Evolutionary conservation across 2,888 invertebrate genomes (phyloP), one percentile per base, ranked within the genome.

Genomic region (Apotomis turbidana): DNA sequence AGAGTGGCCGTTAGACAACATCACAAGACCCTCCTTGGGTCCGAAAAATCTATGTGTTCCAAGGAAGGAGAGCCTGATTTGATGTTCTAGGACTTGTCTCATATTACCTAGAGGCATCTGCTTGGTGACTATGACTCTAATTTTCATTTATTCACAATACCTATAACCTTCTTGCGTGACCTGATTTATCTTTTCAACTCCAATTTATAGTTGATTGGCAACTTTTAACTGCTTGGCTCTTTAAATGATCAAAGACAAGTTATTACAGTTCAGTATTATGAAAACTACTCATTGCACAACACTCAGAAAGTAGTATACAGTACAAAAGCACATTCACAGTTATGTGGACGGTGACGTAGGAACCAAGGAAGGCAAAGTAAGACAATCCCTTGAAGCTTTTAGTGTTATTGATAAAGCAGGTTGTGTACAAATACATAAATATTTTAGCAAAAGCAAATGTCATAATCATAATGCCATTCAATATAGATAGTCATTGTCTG

Each of bases 1-100:
- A 64, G 58, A 57, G 59, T 71, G 74, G 76, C 73, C 73, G 73
- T 69, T 71, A 27, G 55, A 51, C 55, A 57, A 57, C 66, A 46
- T 55, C 44, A 54, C 12, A 10, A 10, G 41, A 10, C 49, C 6
- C 8, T 10, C 9, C 9, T 49, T 6, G 46, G 46, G 9, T 9
- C 9, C 3, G 9, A 9, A 49, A 8, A 49, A 12, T 27, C n/a
- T n/a, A 3, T 5, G 46, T 27, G 27, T 2, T 27, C n/a, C 44
- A 49, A 38, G 27, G 12, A 64, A 27, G 44, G 64, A 54, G 55
- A 66, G 57, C 36, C 27, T 3, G 6, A 49, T 10, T 6, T 8
- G 10, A n/a, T 27, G 46, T 38, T 38, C 58, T 38, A n/a, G 5
- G 49, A 6, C 41, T 12, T 49, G 49, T 9, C 9, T 9, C 3